These are phyloP conservation scores for Ophion obscuratus DNA, from an alignment of 2,888 invertebrate genomes.

Conservation along the genomic window DNA sequence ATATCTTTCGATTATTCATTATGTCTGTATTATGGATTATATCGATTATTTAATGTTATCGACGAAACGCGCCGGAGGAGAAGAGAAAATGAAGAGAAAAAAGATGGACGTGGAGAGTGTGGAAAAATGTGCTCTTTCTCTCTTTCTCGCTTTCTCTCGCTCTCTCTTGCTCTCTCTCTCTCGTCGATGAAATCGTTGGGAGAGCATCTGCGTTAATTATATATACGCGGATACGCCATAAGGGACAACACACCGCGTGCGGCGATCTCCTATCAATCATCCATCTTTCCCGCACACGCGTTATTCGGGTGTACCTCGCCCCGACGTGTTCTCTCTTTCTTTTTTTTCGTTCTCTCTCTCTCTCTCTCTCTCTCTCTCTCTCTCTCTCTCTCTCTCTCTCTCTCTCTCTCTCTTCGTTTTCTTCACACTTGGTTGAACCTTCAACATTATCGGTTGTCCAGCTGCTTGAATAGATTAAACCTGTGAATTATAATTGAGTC, in stretches of 20 bases:
- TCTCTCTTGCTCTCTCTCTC: too few relatives aligned
- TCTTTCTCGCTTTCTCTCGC: too few relatives aligned
- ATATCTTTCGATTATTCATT: conserved; percentile 67
- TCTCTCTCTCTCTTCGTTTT: neutral
- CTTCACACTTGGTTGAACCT: conserved; percentile 34
- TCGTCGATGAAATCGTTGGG: too few relatives aligned
- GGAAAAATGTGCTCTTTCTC: neutral
- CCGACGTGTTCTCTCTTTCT: conserved; percentile 37
- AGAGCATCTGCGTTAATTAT: too few relatives aligned
- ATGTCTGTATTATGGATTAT: conserved; percentile 24
- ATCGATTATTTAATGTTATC: conserved; percentile 25
- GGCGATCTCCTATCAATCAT: conserved; percentile 10
- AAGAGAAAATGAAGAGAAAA: conserved; percentile 7
- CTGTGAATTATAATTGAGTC: neutral
- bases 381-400: too few relatives aligned
- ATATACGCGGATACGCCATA: neutral
- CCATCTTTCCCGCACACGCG: conserved; percentile 28
- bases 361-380: neutral
- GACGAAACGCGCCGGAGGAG: neutral
- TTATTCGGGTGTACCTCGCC: conserved; percentile 24
- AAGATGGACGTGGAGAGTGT: neutral
- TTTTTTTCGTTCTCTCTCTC: too few relatives aligned
- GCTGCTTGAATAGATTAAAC: conserved; percentile 45
- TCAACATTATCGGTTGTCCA: conserved; percentile 18
- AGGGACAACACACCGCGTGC: neutral